A percentile compares a stretch with the other conserved stretches of the same genome.
Evolutionary conservation across 2,113 vertebrate species (phyloP).

Genomic region (Melanerpes aurifrons): DNA sequence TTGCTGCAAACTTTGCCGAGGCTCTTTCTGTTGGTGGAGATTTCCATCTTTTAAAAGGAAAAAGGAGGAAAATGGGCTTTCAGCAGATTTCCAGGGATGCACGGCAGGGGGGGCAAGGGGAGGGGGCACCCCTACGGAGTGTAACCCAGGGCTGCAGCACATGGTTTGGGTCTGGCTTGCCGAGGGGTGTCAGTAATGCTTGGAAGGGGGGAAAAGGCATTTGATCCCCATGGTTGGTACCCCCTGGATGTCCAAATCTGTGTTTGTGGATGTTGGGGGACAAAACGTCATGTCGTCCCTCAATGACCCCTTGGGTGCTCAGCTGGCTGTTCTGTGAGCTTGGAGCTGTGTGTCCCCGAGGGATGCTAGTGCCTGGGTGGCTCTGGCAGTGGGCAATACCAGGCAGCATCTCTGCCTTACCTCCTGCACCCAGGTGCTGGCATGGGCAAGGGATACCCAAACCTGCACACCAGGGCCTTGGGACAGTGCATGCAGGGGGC

Average conservation of each 20-base stretch:
- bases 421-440: fast-evolving
- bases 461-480: fast-evolving
- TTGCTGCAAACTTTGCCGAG: background rate
- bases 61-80: background rate
- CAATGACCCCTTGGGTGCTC: background rate
- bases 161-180: background rate
- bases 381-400: background rate
- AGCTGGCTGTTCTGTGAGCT: background rate
- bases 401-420: background rate
- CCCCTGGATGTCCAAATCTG: fast-evolving
- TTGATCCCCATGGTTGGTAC: fast-evolving
- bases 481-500: fast-evolving
- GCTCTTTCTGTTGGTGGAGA: background rate
- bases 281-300: no score
- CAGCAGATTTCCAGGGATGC: background rate
- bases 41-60: background rate
- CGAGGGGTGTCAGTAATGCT: fast-evolving
- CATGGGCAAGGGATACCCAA: background rate
- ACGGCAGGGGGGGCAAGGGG: background rate
- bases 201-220: fast-evolving
- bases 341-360: fast-evolving
- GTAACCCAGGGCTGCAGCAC: background rate
- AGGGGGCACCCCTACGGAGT: background rate
- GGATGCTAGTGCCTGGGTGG: background rate
- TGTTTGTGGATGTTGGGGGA: fast-evolving